Conservation (phyloP, 2,888 invertebrate genomes). For the Rhaphigaster nebulosa region DNA sequence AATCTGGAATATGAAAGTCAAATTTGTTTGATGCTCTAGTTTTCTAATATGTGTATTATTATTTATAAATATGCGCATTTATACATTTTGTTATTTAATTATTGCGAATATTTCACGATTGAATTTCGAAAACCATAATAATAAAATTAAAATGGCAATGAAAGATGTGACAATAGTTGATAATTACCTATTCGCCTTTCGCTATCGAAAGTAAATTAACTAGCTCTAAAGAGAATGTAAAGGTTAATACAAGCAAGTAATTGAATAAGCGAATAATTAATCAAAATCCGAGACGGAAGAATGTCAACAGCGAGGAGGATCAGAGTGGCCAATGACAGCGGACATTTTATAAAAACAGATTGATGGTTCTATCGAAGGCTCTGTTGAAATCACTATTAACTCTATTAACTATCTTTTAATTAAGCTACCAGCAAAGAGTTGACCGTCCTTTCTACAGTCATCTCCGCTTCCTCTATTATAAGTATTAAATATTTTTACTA, state of each 20-base stretch:
- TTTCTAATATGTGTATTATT: too few species aligned
- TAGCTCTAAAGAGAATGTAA: not conserved
- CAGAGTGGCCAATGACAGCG: conserved; percentile 10
- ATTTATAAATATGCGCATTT: too few species aligned
- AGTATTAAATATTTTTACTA: not conserved
- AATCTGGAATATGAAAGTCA: too few species aligned
- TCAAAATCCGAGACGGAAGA: conserved; percentile 1
- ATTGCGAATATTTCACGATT: too few species aligned
- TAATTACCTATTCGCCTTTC: not conserved
- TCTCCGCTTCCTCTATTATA: not conserved
- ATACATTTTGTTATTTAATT: too few species aligned
- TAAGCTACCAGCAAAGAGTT: not conserved
- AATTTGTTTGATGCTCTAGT: too few species aligned
- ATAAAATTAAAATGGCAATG: too few species aligned
- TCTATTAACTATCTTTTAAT: conserved; percentile 14
- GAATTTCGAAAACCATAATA: too few species aligned
- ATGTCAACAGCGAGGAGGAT: not conserved
- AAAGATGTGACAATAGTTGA: too few species aligned
- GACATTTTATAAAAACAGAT: conserved; percentile 40
- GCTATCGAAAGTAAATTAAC: not conserved
- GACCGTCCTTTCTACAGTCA: not conserved
- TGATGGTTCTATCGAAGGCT: conserved; percentile 12
- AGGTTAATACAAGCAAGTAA: conserved; percentile 7
- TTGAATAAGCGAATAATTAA: conserved; percentile 43
- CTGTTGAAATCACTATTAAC: conserved; percentile 32